phyloP scores from a whole-genome alignment of 2,888 invertebrate genomes.

The Coenonympha glycerion region DNA sequence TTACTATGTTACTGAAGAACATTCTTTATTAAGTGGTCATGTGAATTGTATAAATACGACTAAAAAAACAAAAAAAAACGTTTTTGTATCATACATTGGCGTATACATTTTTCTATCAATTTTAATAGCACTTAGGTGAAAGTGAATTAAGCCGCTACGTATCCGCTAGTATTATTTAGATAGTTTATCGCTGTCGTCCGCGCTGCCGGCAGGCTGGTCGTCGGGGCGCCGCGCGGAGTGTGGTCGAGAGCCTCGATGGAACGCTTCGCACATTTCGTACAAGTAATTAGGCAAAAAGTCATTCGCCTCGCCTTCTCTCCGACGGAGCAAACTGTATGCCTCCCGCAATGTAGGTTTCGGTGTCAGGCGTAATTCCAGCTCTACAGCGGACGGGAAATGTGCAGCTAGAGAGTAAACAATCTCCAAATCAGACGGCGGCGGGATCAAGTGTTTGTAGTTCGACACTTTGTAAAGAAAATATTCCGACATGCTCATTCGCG shows the following conservation, averaged over 20 bases:
- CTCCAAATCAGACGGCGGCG: slow-evolving; percentile 68
- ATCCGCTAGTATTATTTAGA: not conserved
- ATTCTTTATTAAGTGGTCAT: no score
- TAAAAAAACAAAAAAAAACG: no score
- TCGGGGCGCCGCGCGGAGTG: slow-evolving; percentile 56
- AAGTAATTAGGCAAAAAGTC: slow-evolving; percentile 69
- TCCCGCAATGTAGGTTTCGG: slow-evolving; percentile 68
- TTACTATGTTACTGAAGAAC: no score
- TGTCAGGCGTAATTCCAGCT: slow-evolving; percentile 64
- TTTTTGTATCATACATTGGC: no score
- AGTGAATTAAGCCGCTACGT: no score
- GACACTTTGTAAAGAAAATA: slow-evolving; percentile 69
- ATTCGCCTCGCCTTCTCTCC: slow-evolving; percentile 61
- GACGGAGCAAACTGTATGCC: slow-evolving; percentile 63
- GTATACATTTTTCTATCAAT: no score
- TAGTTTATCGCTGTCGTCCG: slow-evolving; percentile 8
- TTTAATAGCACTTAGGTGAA: no score
- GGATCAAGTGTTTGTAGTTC: slow-evolving; percentile 62
- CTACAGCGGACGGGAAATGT: slow-evolving; percentile 66
- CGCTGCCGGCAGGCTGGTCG: slow-evolving; percentile 35
- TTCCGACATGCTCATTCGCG: slow-evolving; percentile 64
- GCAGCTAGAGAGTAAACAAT: slow-evolving; percentile 68
- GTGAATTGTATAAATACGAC: no score
- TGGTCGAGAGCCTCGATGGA: slow-evolving; percentile 59
- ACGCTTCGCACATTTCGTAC: slow-evolving; percentile 71